A percentile compares a stretch with the other conserved stretches of the same genome.
Evolutionary conservation across 1,140 invertebrate species (phyloP).

Genomic region (Augochlora pura): DNA sequence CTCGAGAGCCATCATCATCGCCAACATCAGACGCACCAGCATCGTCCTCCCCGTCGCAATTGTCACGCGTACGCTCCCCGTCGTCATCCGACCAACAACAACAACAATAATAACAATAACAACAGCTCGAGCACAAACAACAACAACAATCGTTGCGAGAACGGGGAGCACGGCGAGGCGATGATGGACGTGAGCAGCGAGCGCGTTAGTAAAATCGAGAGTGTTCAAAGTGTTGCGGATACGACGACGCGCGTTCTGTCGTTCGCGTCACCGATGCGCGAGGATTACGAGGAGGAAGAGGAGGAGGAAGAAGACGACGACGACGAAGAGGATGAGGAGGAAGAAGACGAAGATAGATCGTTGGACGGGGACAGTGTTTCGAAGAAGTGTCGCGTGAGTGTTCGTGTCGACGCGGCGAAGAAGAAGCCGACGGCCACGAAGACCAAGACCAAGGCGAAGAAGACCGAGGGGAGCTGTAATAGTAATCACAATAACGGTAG

Average conservation of each 20-base stretch:
- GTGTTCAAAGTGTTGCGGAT: conserved; percentile 15
- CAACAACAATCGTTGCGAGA: conserved; percentile 10
- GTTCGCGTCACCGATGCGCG: conserved; percentile 25
- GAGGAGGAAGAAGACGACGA: conserved; percentile 7
- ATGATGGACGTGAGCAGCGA: conserved; percentile 4
- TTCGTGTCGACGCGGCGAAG: background rate
- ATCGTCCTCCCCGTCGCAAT: conserved; percentile 34
- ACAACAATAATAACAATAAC: background rate
- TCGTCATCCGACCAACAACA: conserved; percentile 6
- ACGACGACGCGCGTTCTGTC: conserved; percentile 26
- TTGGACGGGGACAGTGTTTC: conserved; percentile 23
- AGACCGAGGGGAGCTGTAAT: conserved; percentile 13
- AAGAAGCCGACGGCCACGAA: conserved; percentile 15
- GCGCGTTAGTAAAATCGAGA: conserved; percentile 30
- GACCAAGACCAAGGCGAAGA: too few relatives aligned
- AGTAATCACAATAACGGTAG: conserved; percentile 25
- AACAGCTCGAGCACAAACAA: conserved; percentile 1
- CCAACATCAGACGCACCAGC: conserved; percentile 40
- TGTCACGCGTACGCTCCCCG: conserved; percentile 12
- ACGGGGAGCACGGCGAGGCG: background rate
- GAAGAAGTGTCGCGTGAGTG: conserved; percentile 30
- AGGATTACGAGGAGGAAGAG: conserved; percentile 45
- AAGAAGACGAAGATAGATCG: conserved; percentile 46
- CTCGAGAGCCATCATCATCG: conserved; percentile 29
- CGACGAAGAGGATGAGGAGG: conserved; percentile 17